Base-by-base conservation (phyloP, 64 coral and sea anemone genomes). In the Pocillopora damicornis region DNA sequence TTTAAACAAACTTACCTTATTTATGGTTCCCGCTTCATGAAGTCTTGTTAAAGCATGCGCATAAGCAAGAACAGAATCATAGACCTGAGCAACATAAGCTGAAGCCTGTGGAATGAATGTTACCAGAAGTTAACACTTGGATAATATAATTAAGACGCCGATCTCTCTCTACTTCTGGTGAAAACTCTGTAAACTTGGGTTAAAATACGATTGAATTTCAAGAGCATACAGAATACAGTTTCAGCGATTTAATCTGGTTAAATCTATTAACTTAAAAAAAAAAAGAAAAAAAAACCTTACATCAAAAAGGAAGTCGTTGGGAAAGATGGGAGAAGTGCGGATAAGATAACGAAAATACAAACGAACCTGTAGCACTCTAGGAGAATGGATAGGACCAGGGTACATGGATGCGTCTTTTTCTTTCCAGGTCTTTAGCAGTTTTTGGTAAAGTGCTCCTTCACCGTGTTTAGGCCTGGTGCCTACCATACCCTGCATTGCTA, bases 401-500 rank as follows among this genome's bases (percentile, higher is more conserved):
- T 83, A 99, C 15, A 69, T 61, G 75, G 35, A 73, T 20, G 90
- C 76, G 68, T 99, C 97, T 83, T 95, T 99, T 63, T 99, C 93
- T n/a, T 80, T 86, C 97, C 97, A 99, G 61, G 61, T 84, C 65
- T 81, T 95, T 0, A 99, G 88, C 34, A 95, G 86, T 66, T 84
- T 81, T 76, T 92, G 93, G 35, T 91, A 99, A 15, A 95, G 77
- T 8, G 80, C 58, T 61, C 97, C 97, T 51, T 89, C 74, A 11
- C 97, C 97, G 63, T 79, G 82, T 17, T 90, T 89, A 15, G 97
- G 97, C 75, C 97, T 92, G 72, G 97, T 99, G 58, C 97, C 97
- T 61, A 99, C 93, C 97, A 99, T 99, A 9, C 97, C 97, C 73
- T 99, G 97, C 97, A 99, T 99, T 3, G 93, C 93, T 20, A 87